phyloP scores from a whole-genome alignment of 2,113 vertebrate genomes.

The Oxyruncus cristatus region DNA sequence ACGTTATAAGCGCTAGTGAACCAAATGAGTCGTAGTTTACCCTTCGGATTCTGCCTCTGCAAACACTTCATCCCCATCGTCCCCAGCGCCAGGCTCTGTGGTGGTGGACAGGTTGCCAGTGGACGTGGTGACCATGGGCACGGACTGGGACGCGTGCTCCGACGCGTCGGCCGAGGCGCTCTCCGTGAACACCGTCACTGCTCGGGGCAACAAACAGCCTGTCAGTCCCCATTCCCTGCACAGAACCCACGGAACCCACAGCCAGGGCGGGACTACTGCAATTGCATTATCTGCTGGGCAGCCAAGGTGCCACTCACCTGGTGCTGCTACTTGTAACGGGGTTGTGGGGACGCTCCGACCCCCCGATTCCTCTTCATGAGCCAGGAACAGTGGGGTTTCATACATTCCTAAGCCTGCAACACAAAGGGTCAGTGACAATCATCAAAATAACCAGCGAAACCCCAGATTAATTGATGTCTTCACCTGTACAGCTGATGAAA shows the following conservation, averaged over 20 bases:
- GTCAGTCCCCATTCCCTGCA: background rate
- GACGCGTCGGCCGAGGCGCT: conserved; percentile 79
- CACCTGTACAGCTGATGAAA: background rate
- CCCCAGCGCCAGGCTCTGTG: conserved; percentile 75
- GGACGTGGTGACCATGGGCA: conserved; percentile 93
- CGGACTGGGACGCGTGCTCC: conserved; percentile 91
- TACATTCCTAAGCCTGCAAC: conserved; percentile 90
- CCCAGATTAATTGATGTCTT: background rate
- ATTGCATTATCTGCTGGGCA: background rate
- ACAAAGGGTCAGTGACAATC: background rate
- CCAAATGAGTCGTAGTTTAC: conserved; percentile 57
- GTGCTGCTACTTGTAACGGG: conserved; percentile 84
- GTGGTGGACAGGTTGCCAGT: conserved; percentile 81
- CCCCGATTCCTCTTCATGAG: conserved; percentile 90
- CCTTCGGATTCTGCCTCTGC: conserved; percentile 90
- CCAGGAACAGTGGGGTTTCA: conserved; percentile 87
- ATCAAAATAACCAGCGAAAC: background rate
- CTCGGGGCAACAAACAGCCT: background rate
- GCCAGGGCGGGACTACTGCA: rapidly evolving
- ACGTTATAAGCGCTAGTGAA: background rate
- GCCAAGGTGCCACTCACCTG: conserved; percentile 72
- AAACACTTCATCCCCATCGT: conserved; percentile 87
- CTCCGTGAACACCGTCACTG: conserved; percentile 86
- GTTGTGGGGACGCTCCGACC: conserved; percentile 92
- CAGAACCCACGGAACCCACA: background rate